phyloP scores from a whole-genome alignment of 1,140 invertebrate species.

The Ectropis grisescens region DNA sequence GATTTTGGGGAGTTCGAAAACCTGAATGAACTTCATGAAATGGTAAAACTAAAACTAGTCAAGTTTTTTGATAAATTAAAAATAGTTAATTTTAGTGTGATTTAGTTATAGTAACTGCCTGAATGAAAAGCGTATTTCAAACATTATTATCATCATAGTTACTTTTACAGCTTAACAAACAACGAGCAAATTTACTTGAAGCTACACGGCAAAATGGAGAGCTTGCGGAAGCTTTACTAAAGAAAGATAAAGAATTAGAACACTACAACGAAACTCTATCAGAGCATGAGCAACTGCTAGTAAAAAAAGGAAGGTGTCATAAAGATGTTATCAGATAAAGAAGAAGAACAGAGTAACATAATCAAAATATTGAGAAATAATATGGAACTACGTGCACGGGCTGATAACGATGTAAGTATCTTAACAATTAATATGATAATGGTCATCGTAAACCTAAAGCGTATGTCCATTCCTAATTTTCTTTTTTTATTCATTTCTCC shows the following conservation, averaged over 20 bases:
- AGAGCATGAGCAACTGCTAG: conserved; percentile 25
- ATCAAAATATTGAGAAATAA: conserved; percentile 35
- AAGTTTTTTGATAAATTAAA: too few relatives aligned
- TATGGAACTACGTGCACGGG: conserved; percentile 26
- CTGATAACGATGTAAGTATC: conserved; percentile 25
- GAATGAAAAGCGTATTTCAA: too few relatives aligned
- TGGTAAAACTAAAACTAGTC: too few relatives aligned
- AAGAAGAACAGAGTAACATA: conserved; percentile 42
- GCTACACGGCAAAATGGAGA: conserved; percentile 25
- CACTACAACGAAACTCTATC: conserved; percentile 14
- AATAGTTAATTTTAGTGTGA: too few relatives aligned
- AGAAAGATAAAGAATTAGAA: conserved; percentile 30
- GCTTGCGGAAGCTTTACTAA: conserved; percentile 25
- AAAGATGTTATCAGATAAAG: conserved; percentile 35
- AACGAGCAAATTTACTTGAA: conserved; percentile 29
- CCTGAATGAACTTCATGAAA: conserved; percentile 28
- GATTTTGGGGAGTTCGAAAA: conserved; percentile 41
- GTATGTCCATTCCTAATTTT: too few relatives aligned
- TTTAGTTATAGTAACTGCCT: too few relatives aligned
- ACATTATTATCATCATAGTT: too few relatives aligned
- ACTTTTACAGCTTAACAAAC: conserved; percentile 23
- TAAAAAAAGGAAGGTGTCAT: conserved; percentile 32
- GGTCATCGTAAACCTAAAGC: too few relatives aligned
- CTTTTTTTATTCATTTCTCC: not conserved
- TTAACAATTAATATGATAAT: too few relatives aligned